A percentile compares a stretch with the other conserved stretches of the same genome.
Evolutionary conservation across 92 coral and sea anemone genomes (phyloP).

Genomic region (Scolanthus callimorphus): DNA sequence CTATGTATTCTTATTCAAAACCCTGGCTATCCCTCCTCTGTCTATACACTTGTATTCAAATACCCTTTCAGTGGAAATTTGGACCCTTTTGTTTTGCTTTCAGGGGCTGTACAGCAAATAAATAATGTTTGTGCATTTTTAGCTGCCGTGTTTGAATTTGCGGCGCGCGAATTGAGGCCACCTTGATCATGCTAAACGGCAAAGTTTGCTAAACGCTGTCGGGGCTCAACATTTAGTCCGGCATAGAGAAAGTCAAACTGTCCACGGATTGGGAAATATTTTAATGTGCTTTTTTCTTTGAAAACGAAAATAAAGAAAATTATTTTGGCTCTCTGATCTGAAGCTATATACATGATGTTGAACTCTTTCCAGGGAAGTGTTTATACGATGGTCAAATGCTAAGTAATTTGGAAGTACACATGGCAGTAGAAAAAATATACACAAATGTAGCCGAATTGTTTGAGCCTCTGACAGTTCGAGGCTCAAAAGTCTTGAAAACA

Average conservation of each 20-base stretch:
- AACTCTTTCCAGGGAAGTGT: background rate
- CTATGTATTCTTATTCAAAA: constrained; percentile 73
- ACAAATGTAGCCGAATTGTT: background rate
- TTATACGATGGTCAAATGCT: too few relatives aligned
- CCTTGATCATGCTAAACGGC: constrained; percentile 39
- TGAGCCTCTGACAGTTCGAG: background rate
- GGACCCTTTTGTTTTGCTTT: constrained; percentile 73
- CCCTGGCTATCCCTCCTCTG: constrained; percentile 74
- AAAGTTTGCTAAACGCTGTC: constrained; percentile 40
- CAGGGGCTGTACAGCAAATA: constrained; percentile 87
- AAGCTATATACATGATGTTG: constrained; percentile 64
- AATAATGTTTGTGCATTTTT: constrained; percentile 79
- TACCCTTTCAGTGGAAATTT: constrained; percentile 69
- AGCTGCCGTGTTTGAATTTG: constrained; percentile 64
- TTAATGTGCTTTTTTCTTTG: constrained; percentile 90
- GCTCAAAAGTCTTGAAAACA: constrained; percentile 15
- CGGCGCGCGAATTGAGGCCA: constrained; percentile 59
- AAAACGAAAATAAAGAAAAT: constrained; percentile 89
- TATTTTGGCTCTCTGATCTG: constrained; percentile 59
- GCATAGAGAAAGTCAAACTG: constrained; percentile 34
- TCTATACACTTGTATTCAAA: constrained; percentile 79
- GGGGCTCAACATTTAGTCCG: constrained; percentile 21
- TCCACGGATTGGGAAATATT: constrained; percentile 62
- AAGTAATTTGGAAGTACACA: too few relatives aligned
- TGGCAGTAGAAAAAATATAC: background rate